These are phyloP conservation scores for Hemistola chrysoprasaria DNA, from an alignment of 2,888 invertebrate genomes.

Conservation along the genomic window DNA sequence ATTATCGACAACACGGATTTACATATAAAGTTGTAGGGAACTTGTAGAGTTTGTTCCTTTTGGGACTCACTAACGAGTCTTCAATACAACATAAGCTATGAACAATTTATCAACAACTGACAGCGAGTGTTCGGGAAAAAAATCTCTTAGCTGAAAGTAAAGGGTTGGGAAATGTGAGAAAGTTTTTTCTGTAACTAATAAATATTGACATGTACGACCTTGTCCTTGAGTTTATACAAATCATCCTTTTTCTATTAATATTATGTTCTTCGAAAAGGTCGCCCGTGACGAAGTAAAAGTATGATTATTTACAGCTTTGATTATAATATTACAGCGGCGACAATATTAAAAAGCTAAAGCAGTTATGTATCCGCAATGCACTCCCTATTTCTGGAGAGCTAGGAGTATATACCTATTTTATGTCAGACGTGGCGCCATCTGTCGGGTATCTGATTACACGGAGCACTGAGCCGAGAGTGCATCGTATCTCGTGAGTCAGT, in stretches of 20 bases:
- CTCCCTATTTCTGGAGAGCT: no score
- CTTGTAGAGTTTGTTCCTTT: conserved; percentile 26
- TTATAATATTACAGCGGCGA: no score
- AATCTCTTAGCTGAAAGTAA: conserved; percentile 7
- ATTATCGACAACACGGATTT: conserved; percentile 20
- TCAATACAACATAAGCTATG: conserved; percentile 37
- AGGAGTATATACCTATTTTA: no score
- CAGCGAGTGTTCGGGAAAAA: conserved; percentile 22
- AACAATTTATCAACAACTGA: conserved; percentile 41
- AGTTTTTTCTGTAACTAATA: conserved; percentile 15
- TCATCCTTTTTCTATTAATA: no score
- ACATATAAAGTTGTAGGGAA: conserved; percentile 22
- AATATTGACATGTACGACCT: conserved; percentile 12
- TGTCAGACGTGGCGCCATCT: background rate
- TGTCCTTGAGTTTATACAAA: no score
- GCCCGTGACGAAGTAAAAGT: no score
- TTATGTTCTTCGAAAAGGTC: no score
- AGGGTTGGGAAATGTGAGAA: conserved; percentile 15
- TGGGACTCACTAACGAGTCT: conserved; percentile 36
- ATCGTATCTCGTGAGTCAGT: background rate
- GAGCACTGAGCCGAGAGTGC: background rate
- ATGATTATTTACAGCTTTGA: background rate
- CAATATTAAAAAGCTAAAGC: no score
- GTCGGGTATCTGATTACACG: background rate
- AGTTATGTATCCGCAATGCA: no score